Base-by-base conservation (phyloP, 2,888 invertebrate genomes). In the Drosophila acutilabella region DNA sequence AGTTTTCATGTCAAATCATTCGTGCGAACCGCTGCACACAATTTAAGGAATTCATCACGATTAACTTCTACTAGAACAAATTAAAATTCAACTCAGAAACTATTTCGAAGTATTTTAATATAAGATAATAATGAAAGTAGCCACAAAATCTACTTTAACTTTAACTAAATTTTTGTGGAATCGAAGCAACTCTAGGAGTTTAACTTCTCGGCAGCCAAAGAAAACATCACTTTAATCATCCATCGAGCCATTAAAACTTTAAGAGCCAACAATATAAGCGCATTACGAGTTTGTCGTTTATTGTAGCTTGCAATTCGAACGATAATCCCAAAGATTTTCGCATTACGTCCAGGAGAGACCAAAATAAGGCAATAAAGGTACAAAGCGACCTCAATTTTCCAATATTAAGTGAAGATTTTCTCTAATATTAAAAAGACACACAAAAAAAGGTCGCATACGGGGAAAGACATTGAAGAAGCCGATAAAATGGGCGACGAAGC, bases 281-380 rank as follows among this genome's bases (percentile, higher is more conserved):
- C 60, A 68, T 78, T 78, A 57, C 30, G 52, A 62, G 51, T 41
- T 33, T 78, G 62, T 45, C 54, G 47, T 74, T 52, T 69, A 78
- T 59, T 75, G 47, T 60, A 48, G 62, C 71, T 44, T 45, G 62
- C 62, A 60, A 58, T 75, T 75, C 45, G 48, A 57, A 59, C 53
- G 69, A 80, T 82, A 82, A 83, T 83, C 84, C 74, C 26, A 11
- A 44, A 53, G 61, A 75, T 61, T 67, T 74, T 51, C 64, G 57
- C 65, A 65, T 69, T 76, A 67, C 56, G 30, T 71, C 65, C 52
- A 57, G 42, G 50, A 44, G 71, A 33, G 33, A 47, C 60, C 64
- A 53, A 65, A 74, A 68, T 71, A 69, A 62, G 66, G 67, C 66
- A 71, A 62, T 53, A 71, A 70, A 69, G 75, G 72, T 67, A 81